Conservation (phyloP, 2,888 invertebrate species). For the Folsomia manolachei region DNA sequence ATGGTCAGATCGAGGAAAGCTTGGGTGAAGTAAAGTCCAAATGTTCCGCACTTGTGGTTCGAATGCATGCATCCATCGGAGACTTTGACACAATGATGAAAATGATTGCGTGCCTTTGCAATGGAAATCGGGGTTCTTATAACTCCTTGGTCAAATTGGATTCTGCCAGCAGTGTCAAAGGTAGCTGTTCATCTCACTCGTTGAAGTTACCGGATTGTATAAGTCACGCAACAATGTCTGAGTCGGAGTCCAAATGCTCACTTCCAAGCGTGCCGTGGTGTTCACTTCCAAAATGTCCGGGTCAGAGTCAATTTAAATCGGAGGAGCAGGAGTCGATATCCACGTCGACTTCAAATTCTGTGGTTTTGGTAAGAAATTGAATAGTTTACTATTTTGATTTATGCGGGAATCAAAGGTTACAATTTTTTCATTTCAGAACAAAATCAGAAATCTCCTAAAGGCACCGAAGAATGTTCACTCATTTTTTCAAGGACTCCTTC, state of each 20-base stretch:
- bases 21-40: background rate
- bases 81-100: slow-evolving; percentile 33
- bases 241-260: background rate
- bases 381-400: too few species aligned
- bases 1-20: background rate
- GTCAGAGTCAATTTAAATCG: too few species aligned
- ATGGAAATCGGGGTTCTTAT: background rate
- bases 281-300: too few species aligned
- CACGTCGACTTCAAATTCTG: too few species aligned
- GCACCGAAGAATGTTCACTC: background rate
- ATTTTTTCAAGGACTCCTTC: background rate
- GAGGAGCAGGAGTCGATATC: too few species aligned
- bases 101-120: slow-evolving; percentile 20
- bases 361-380: too few species aligned
- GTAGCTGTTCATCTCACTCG: background rate
- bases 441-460: background rate
- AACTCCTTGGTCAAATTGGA: background rate
- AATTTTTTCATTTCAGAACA: background rate
- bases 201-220: background rate
- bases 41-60: slow-evolving; percentile 34
- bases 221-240: background rate
- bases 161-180: too few species aligned
- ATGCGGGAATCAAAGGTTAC: too few species aligned
- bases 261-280: too few species aligned
- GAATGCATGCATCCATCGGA: slow-evolving; percentile 35